Base-by-base conservation (phyloP, 2,888 invertebrate species). In the Lasioglossum morio region DNA sequence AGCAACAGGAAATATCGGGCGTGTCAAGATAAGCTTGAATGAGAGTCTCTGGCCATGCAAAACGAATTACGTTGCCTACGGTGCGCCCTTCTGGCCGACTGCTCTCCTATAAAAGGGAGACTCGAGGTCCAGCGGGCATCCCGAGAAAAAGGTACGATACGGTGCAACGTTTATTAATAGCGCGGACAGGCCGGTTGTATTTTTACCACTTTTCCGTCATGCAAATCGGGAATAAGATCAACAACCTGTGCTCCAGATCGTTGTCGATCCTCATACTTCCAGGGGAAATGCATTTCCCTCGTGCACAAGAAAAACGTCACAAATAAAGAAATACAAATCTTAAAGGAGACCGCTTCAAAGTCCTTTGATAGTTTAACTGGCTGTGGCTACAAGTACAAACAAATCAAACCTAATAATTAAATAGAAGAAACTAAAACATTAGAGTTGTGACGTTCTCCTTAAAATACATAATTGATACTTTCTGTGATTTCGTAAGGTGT, bases 1-100 rank as follows among this genome's bases (percentile, higher is more conserved):
- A 66, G 82, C 79, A 84, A 90, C 85, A 90, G 90, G 90, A 93
- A 92, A 90, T 86, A 84, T 76, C 87, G 90, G 90, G 90, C 88
- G 90, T 87, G 91, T 74, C 91, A 70, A 79, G 92, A 92, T 92
- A 93, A 87, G 63, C 85, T 86, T 77, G 53, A 48, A 82, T 37
- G 73, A 73, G 73, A 48, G 43, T 34, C 60, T 34, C 30, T 19
- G 40, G 19, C 66, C 48, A 63, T 73, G 77, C 63, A 43, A 14
- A 48, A 72, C 78, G 37, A 75, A 78, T 84, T 79, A 79, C 40
- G 12, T 10, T 53, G 23, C 16, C 53, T 63, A 27, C 63, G 48
- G 12, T 75, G 57, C 48, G 27, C 70, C 48, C 57, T 74, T 57
- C 72, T 66, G 43, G n/a, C 34, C 53, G 40, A 48, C 27, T 37